Base-by-base conservation (phyloP, 1,140 invertebrate species). In the Muscidifurax raptorellus region DNA sequence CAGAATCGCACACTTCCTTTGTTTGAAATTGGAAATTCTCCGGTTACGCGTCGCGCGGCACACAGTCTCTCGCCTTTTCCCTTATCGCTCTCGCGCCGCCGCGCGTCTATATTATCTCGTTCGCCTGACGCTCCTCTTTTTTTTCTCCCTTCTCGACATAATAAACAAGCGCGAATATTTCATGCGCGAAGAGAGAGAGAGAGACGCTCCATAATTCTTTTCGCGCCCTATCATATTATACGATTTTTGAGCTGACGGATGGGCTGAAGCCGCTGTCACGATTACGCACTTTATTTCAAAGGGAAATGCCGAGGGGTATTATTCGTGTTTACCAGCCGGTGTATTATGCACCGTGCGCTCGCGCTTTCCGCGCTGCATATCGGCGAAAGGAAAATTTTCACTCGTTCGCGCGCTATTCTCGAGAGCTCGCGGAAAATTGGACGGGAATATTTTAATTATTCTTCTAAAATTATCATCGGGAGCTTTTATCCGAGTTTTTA, bases 11-110 rank as follows among this genome's bases (percentile, higher is more conserved):
- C 52, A 59, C 27, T 74, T 40, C 71, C n/a, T 75, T 82, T 28
- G 71, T 71, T 76, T 67, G 59, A 83, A 83, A 83, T 83, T 83
- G 82, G 82, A 83, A 83, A 83, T 83, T 77, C 82, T 83, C 74
- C 59, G 69, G 82, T 83, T 64, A 77, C 82, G 82, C 72, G 25
- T 0, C 27, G 7, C 2, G 52, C 36, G 32, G 30, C 40, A 22
- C 25, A 12, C 44, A 22, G 9, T 67, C 47, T 67, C 66, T 83
- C 47, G 6, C 18, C 18, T 76, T 22, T 25, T 72, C 32, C 22
- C 25, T n/a, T 28, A n/a, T 71, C 67, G 69, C n/a, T 30, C 15
- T 44, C 64, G 32, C 44, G 4, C 40, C 36, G 28, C 27, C 25
- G 2, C n/a, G 15, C 5, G 28, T n/a, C 64, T 72, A 27, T 77